Percentiles rank a stretch among this genome's conserved stretches.
These are phyloP conservation scores for Buteo buteo DNA, from an alignment of 2,113 vertebrate species.

Conservation along the genomic window DNA sequence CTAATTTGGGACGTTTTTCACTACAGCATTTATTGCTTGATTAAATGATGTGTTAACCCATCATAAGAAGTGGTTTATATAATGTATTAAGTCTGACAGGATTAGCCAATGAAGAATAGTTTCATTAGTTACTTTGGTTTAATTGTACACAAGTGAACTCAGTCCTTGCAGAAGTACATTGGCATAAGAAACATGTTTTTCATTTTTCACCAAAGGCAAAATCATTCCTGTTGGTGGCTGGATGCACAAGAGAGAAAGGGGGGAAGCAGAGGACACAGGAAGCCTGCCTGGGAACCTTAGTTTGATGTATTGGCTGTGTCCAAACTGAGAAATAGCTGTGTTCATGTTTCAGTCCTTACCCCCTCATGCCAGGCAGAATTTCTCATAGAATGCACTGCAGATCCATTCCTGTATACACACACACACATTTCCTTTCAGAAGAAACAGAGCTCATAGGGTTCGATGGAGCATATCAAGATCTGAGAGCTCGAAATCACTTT, in stretches of 20 bases:
- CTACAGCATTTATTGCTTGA: background rate
- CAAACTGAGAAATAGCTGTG: background rate
- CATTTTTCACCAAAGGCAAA: background rate
- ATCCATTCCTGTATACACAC: background rate
- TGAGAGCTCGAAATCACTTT: background rate
- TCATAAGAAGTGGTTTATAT: background rate
- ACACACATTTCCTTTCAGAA: background rate
- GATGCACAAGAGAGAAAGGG: background rate
- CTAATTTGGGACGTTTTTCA: background rate
- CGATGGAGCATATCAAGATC: background rate
- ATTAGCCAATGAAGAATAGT: background rate
- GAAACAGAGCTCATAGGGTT: background rate
- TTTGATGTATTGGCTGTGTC: background rate
- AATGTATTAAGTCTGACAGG: background rate
- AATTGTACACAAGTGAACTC: background rate
- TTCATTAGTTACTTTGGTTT: conserved; percentile 1
- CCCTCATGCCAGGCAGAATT: background rate
- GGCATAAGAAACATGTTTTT: background rate
- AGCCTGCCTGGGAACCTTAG: background rate
- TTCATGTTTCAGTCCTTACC: background rate
- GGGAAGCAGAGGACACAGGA: background rate
- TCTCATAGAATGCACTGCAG: background rate
- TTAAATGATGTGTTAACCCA: background rate
- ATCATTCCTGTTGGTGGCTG: background rate
- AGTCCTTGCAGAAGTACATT: background rate